Evolutionary conservation across 2,888 invertebrate species (phyloP).

Genomic region (Prostheceraeus crozeri): DNA sequence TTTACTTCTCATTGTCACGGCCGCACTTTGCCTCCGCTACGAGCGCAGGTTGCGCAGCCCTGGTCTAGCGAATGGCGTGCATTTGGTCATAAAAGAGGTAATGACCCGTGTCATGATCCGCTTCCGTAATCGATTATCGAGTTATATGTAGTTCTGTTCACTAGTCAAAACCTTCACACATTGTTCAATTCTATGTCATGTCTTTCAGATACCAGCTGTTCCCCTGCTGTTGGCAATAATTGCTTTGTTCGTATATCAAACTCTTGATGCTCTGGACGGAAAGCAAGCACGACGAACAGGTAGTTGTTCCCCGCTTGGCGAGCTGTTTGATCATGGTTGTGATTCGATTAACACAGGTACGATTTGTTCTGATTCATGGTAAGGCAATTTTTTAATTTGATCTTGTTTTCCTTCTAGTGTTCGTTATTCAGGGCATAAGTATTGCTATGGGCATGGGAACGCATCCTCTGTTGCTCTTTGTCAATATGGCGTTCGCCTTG

Average conservation of each 20-base stretch:
- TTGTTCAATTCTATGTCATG: too few species aligned
- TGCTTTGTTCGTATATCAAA: constrained; percentile 91
- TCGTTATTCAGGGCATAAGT: constrained; percentile 90
- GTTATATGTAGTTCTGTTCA: too few species aligned
- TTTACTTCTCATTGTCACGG: too few species aligned
- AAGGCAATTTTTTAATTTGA: too few species aligned
- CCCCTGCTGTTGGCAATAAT: constrained; percentile 78
- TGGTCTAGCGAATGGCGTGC: too few species aligned
- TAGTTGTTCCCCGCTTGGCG: constrained; percentile 82
- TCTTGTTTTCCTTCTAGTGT: constrained; percentile 70
- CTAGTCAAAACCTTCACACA: too few species aligned
- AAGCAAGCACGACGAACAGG: constrained; percentile 94
- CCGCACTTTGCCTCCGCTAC: too few species aligned
- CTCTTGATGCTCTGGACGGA: constrained; percentile 95
- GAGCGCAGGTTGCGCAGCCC: too few species aligned
- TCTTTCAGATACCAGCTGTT: constrained; percentile 7
- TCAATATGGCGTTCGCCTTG: constrained; percentile 86
- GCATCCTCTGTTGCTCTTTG: constrained; percentile 86
- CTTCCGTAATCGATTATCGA: too few species aligned
- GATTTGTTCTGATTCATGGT: too few species aligned
- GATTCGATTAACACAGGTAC: constrained; percentile 89
- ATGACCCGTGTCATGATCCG: too few species aligned
- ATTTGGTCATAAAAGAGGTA: too few species aligned
- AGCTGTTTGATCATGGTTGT: constrained; percentile 98
- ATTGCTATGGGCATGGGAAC: constrained; percentile 83